A percentile compares a stretch with the other conserved stretches of the same genome.
Evolutionary conservation across 1,140 invertebrate genomes (phyloP).

Genomic region (Drosophila sulfurigaster): DNA sequence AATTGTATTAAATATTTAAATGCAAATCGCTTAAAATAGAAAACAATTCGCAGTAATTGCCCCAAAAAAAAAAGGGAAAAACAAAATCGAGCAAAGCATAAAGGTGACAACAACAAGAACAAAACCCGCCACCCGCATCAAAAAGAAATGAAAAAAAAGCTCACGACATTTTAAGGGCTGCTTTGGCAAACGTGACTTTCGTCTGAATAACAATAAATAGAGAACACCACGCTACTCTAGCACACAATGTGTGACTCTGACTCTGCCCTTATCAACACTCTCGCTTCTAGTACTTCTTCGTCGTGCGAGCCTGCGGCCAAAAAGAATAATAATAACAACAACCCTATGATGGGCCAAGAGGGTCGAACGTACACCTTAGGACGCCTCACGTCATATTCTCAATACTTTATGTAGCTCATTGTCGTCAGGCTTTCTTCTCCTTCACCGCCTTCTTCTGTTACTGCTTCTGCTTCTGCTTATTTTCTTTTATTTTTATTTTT

Average conservation of each 20-base stretch:
- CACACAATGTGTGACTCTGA: neutral
- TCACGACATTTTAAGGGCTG: slow-evolving; percentile 23
- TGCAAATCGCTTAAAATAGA: slow-evolving; percentile 56
- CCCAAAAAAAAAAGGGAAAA: neutral
- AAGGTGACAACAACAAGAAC: slow-evolving; percentile 10
- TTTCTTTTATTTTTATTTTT: slow-evolving; percentile 3
- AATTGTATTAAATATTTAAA: slow-evolving; percentile 73
- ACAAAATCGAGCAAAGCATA: neutral
- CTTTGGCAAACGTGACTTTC: slow-evolving; percentile 45
- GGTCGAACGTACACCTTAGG: slow-evolving; percentile 33
- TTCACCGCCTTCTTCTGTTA: slow-evolving; percentile 2
- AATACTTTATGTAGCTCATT: slow-evolving; percentile 51
- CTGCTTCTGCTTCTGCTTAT: slow-evolving; percentile 5
- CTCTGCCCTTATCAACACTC: slow-evolving; percentile 23
- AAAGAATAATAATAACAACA: slow-evolving; percentile 34
- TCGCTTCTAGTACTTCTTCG: neutral
- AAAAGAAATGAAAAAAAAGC: slow-evolving; percentile 13
- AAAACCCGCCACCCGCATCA: slow-evolving; percentile 1
- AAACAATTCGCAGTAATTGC: slow-evolving; percentile 66
- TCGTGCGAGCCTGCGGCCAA: slow-evolving; percentile 36
- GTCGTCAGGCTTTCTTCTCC: slow-evolving; percentile 45
- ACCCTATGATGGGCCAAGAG: slow-evolving; percentile 52
- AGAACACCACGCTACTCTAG: slow-evolving; percentile 18
- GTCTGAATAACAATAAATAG: slow-evolving; percentile 10
- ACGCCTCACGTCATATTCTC: slow-evolving; percentile 41